These are phyloP conservation scores for Onychostruthus taczanowskii DNA, from an alignment of 2,113 vertebrate species.

Conservation along the genomic window DNA sequence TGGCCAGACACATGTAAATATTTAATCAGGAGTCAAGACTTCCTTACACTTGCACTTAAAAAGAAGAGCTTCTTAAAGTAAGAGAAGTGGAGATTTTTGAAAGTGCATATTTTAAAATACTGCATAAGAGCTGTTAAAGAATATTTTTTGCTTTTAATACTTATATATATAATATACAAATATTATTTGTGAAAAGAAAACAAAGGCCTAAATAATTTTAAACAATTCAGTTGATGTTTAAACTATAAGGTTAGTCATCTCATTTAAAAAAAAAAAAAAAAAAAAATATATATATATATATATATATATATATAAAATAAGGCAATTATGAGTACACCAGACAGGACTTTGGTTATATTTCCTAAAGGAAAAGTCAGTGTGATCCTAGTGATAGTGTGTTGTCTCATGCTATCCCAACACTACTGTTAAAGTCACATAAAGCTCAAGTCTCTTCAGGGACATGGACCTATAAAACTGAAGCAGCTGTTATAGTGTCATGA, in stretches of 20 bases:
- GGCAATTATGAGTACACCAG: not conserved
- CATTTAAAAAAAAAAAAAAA: not conserved
- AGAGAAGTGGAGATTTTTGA: not conserved
- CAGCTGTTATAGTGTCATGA: not conserved
- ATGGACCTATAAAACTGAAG: not conserved
- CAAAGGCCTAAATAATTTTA: not conserved
- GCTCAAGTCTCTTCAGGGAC: not conserved
- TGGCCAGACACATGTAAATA: constrained; percentile 21
- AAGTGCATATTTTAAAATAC: not conserved
- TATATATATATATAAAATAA: not conserved
- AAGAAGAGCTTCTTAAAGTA: not conserved
- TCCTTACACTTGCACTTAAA: not conserved
- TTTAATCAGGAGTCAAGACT: constrained; percentile 51
- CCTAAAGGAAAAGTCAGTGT: not conserved
- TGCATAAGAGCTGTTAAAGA: not conserved
- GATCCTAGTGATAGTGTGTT: not conserved
- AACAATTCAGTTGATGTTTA: not conserved
- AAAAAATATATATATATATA: not conserved
- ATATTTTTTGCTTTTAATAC: not conserved
- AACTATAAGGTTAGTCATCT: not conserved
- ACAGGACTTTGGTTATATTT: not conserved
- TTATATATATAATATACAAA: not conserved
- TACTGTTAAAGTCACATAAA: not conserved
- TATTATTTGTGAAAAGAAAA: not conserved
- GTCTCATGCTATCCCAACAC: not conserved